A percentile compares a stretch with the other conserved stretches of the same genome.
Evolutionary conservation across 2,888 invertebrate genomes (phyloP).

Genomic region (Idaea aversata): DNA sequence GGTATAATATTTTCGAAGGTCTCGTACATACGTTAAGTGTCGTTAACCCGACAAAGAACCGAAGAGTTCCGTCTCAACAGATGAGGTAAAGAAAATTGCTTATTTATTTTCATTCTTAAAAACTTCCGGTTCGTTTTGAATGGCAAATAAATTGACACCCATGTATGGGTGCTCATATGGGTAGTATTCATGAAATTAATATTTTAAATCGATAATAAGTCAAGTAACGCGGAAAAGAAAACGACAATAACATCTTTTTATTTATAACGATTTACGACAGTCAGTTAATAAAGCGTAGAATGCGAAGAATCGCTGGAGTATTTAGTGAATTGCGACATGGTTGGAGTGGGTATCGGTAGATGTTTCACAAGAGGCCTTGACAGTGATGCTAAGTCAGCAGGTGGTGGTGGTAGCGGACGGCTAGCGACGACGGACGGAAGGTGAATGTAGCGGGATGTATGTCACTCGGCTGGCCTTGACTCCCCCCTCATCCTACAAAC

Average conservation of each 20-base stretch:
- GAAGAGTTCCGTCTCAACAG: slow-evolving; percentile 27
- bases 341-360: slow-evolving; percentile 53
- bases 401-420: slow-evolving; percentile 34
- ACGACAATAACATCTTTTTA: slow-evolving; percentile 4
- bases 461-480: slow-evolving; percentile 73
- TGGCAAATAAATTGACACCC: slow-evolving; percentile 13
- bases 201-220: slow-evolving; percentile 14
- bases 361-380: slow-evolving; percentile 75
- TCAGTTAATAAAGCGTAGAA: not conserved
- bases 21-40: slow-evolving; percentile 43
- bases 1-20: slow-evolving; percentile 12
- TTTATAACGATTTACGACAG: not conserved
- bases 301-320: slow-evolving; percentile 42
- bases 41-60: slow-evolving; percentile 43
- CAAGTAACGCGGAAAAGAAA: slow-evolving; percentile 31
- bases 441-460: slow-evolving; percentile 75
- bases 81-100: slow-evolving; percentile 21
- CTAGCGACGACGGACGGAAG: slow-evolving; percentile 59
- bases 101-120: slow-evolving; percentile 22
- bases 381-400: slow-evolving; percentile 66
- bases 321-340: slow-evolving; percentile 50
- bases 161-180: slow-evolving; percentile 9
- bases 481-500: slow-evolving; percentile 61
- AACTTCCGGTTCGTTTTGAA: slow-evolving; percentile 20
- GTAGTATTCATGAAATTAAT: slow-evolving; percentile 11